phyloP scores from a whole-genome alignment of 2,888 invertebrate genomes.

The Trilocha varians region DNA sequence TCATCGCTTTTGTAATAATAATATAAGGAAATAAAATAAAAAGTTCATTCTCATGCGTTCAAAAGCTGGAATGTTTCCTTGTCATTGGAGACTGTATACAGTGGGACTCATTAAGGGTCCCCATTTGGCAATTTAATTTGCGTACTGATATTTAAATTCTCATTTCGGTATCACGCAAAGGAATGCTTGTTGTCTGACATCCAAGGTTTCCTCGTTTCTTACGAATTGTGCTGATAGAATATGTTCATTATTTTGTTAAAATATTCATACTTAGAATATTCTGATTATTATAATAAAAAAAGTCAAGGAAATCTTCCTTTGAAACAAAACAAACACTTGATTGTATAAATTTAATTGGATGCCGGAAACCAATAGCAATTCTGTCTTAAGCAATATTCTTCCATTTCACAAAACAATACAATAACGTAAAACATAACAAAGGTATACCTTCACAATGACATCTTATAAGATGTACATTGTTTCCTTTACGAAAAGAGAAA shows the following conservation, averaged over 20 bases:
- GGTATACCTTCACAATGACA: too few relatives aligned
- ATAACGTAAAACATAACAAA: too few relatives aligned
- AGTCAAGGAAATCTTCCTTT: too few relatives aligned
- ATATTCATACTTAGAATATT: too few relatives aligned
- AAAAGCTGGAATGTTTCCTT: background rate
- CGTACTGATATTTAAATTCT: background rate
- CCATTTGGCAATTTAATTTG: background rate
- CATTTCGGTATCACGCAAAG: background rate
- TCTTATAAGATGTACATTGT: background rate
- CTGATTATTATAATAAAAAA: too few relatives aligned
- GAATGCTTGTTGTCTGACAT: background rate
- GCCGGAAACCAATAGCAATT: background rate
- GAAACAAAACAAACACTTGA: too few relatives aligned
- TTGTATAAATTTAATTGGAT: background rate
- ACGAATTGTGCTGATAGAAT: too few relatives aligned
- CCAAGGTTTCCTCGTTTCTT: background rate
- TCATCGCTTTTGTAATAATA: too few relatives aligned
- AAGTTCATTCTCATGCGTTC: too few relatives aligned
- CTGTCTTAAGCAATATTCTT: background rate
- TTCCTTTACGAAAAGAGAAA: background rate
- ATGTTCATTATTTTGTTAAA: too few relatives aligned
- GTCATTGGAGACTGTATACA: background rate
- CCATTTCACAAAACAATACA: too few relatives aligned
- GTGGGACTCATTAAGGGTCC: background rate
- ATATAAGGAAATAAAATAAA: too few relatives aligned